A percentile compares a stretch with the other conserved stretches of the same genome.
These are phyloP conservation scores for Lasioglossum marginatum DNA, from an alignment of 2,888 invertebrate species.

Conservation along the genomic window DNA sequence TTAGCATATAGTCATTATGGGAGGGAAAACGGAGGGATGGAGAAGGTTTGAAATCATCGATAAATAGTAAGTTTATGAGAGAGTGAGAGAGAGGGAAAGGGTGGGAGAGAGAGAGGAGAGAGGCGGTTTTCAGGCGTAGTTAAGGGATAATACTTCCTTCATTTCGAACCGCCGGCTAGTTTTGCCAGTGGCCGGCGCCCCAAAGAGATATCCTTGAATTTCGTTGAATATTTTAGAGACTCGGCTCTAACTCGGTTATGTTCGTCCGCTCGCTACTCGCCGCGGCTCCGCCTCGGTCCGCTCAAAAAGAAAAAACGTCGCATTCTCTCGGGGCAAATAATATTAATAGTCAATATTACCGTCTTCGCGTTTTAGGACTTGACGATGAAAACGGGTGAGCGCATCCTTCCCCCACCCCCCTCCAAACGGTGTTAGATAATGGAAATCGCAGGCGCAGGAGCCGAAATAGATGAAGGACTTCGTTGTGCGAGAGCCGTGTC, in stretches of 20 bases:
- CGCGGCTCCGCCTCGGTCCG: conserved; percentile 6
- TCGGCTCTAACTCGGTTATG: conserved; percentile 63
- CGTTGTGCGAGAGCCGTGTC: conserved; percentile 35
- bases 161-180: conserved; percentile 58
- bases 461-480: not conserved
- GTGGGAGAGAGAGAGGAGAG: conserved; percentile 6
- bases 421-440: not conserved
- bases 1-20: conserved; percentile 78
- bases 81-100: not conserved
- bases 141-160: conserved; percentile 62
- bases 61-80: conserved; percentile 69
- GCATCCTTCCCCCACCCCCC: not conserved
- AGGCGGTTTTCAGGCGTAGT: conserved; percentile 65
- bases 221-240: conserved; percentile 64
- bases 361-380: not conserved
- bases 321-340: not conserved
- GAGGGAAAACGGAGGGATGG: conserved; percentile 34
- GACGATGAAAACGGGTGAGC: not conserved
- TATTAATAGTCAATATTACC: not conserved
- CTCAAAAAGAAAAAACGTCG: not conserved
- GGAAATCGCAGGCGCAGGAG: not conserved
- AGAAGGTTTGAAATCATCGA: conserved; percentile 74
- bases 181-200: conserved; percentile 56
- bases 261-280: conserved; percentile 31
- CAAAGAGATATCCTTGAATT: conserved; percentile 65